A percentile compares a stretch with the other conserved stretches of the same genome.
These are phyloP conservation scores for Pardalotus punctatus DNA, from an alignment of 2,113 vertebrate species.

Conservation along the genomic window DNA sequence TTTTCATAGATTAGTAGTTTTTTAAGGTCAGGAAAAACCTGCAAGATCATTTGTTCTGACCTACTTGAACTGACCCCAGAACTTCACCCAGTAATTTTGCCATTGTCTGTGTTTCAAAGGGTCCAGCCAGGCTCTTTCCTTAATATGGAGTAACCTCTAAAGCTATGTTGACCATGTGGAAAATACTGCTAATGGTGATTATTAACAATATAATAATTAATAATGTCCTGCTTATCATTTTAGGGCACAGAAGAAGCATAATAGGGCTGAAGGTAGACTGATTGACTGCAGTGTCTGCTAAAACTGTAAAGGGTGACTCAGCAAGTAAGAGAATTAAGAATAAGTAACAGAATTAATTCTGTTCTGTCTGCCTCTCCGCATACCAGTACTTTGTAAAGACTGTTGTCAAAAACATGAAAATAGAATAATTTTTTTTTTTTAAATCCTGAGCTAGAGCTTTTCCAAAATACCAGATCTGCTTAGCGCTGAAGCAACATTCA, in stretches of 20 bases:
- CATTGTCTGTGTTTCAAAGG: neutral
- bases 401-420: neutral
- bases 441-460: neutral
- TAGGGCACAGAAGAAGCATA: neutral
- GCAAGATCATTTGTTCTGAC: neutral
- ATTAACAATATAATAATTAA: neutral
- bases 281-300: neutral
- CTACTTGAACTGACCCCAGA: neutral
- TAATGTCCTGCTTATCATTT: neutral
- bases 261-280: neutral
- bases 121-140: neutral
- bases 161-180: neutral
- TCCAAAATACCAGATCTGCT: neutral
- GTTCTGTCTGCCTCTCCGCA: neutral
- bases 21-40: neutral
- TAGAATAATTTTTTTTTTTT: neutral
- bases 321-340: neutral
- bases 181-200: neutral
- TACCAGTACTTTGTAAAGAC: neutral
- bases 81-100: neutral
- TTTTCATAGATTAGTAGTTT: neutral
- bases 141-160: neutral
- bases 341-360: neutral
- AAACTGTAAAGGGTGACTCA: neutral
- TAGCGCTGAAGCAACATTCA: neutral